These are phyloP conservation scores for Panzeria rudis DNA, from an alignment of 2,888 invertebrate genomes.

Conservation along the genomic window DNA sequence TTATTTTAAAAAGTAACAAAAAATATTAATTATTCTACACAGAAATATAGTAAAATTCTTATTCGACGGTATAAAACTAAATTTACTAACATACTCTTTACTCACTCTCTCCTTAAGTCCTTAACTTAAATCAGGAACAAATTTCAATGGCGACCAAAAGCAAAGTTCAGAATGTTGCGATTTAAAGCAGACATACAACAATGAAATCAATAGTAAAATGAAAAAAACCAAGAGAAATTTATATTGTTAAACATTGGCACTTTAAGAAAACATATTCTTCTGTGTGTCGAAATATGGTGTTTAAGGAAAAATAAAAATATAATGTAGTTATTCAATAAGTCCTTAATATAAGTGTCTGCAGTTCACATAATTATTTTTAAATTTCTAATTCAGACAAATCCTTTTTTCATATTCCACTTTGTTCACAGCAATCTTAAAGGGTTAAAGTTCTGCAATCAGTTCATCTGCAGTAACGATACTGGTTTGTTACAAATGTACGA, in stretches of 20 bases:
- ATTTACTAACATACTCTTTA: too few relatives aligned
- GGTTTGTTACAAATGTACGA: not conserved
- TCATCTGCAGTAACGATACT: not conserved
- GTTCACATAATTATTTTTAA: not conserved
- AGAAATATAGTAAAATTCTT: too few relatives aligned
- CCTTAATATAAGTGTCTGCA: conserved; percentile 42
- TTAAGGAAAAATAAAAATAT: conserved; percentile 40
- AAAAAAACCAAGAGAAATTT: not conserved
- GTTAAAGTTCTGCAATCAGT: conserved; percentile 44
- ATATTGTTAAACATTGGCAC: not conserved
- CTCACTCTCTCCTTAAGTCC: not conserved
- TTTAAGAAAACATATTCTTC: not conserved
- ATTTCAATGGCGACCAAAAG: not conserved
- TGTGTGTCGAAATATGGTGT: not conserved
- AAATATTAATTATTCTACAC: too few relatives aligned
- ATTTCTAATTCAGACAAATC: not conserved
- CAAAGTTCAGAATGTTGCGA: not conserved
- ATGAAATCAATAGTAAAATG: not conserved
- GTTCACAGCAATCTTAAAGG: not conserved
- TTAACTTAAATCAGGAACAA: not conserved
- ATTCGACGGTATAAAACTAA: too few relatives aligned
- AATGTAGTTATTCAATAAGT: conserved; percentile 53
- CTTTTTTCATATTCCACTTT: not conserved
- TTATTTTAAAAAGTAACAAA: too few relatives aligned
- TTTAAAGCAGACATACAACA: not conserved